Base-by-base conservation (phyloP, 35 echinoderm and acorn worm species). In the Heliocidaris erythrogramma region DNA sequence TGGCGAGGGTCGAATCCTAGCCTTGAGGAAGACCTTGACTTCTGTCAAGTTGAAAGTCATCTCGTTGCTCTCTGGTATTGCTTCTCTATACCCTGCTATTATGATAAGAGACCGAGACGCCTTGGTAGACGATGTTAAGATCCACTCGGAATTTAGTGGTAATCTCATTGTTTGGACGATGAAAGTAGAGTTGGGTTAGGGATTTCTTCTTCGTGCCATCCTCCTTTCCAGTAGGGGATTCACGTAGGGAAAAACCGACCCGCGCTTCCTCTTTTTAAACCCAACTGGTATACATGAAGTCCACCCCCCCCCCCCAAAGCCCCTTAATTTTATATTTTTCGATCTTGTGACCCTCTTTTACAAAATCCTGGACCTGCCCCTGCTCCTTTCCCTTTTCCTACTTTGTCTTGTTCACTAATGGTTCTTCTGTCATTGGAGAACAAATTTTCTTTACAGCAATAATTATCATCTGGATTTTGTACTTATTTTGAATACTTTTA, bases 141-240 rank as follows among this genome's bases (percentile, higher is more conserved):
- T 78, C 65, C 65, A 7, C 27, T 18, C 7, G 65, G 65, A 78
- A 78, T 78, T 78, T 24, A 18, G 65, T 27, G 65, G 65, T 78
- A 78, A 78, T 78, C 65, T 78, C 21, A 78, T n/a, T 78, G 65
- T 78, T 78, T 78, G 65, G 65, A 78, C 27, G 2, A 24, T 78
- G 65, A 78, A 78, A 78, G 65, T 78, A 78, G 65, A 78, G 65
- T 78, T 78, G 65, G 65, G 65, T 78, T 78, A 78, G 65, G 65
- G 65, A 78, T 78, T 78, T 78, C 21, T 78, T 78, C 21, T 78
- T 78, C 65, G 17, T 78, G 65, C n/a, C 65, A 78, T 78, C 27
- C 27, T 78, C 65, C 65, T 78, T 78, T 17, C 18, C 35, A 42
- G 35, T 42, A 3, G 35, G 1, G 35, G 35, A 42, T 42, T 42